phyloP scores from a whole-genome alignment of 1,140 invertebrate species.

The Scaptomyza hsui region DNA sequence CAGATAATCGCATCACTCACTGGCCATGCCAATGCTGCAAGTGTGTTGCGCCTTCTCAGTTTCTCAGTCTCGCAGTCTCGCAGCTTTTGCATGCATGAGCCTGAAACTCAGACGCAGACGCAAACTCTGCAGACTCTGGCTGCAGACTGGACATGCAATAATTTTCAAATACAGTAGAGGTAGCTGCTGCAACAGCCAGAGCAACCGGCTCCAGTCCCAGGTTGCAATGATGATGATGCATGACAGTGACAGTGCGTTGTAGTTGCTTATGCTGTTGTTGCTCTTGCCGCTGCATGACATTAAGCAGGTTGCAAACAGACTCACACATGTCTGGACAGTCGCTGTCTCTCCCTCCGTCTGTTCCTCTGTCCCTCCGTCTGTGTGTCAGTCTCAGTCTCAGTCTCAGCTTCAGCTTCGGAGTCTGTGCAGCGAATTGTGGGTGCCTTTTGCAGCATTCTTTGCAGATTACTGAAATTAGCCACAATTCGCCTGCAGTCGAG shows the following conservation, averaged over 20 bases:
- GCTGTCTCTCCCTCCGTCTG: conserved; percentile 42
- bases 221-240: conserved; percentile 71
- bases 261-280: conserved; percentile 53
- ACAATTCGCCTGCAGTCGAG: conserved; percentile 50
- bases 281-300: conserved; percentile 66
- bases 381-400: conserved; percentile 17
- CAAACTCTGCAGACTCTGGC: conserved; percentile 16
- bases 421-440: conserved; percentile 77
- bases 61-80: conserved; percentile 50
- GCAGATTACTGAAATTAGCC: conserved; percentile 72
- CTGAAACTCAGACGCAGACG: conserved; percentile 20
- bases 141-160: conserved; percentile 71
- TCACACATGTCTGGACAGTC: conserved; percentile 51
- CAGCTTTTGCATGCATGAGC: conserved; percentile 56
- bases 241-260: conserved; percentile 81
- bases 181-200: conserved; percentile 31
- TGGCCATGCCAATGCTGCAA: conserved; percentile 60
- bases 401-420: conserved; percentile 4
- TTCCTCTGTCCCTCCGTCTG: conserved; percentile 26
- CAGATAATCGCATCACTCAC: conserved; percentile 83
- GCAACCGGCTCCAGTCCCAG: conserved; percentile 33
- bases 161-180: conserved; percentile 68
- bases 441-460: conserved; percentile 67
- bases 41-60: conserved; percentile 60
- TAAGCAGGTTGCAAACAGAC: conserved; percentile 82